Percentiles rank a stretch among this genome's conserved stretches.
Conservation (phyloP, 2,113 vertebrate genomes). For the Nansenia antarctica region DNA sequence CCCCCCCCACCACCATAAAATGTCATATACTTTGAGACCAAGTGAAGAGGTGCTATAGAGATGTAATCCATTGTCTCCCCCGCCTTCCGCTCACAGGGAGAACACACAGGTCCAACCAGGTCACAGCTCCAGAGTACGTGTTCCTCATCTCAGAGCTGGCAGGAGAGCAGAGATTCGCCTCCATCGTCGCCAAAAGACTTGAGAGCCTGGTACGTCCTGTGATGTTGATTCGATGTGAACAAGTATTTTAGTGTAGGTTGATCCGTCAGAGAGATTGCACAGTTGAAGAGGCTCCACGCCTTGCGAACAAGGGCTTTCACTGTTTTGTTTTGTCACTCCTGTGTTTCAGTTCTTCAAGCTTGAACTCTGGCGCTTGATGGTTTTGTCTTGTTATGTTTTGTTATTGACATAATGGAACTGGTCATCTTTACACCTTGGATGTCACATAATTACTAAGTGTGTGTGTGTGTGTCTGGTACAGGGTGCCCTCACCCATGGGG, state of each 20-base stretch:
- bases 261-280: background rate
- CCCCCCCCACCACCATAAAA: background rate
- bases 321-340: no score
- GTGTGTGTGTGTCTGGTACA: slow-evolving; percentile 46
- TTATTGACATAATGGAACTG: no score
- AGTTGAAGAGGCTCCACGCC: no score
- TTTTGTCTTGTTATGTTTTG: no score
- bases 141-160: slow-evolving; percentile 97
- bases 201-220: slow-evolving; percentile 88
- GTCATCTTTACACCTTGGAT: background rate
- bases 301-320: no score
- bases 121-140: slow-evolving; percentile 96
- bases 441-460: no score
- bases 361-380: no score
- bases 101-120: slow-evolving; percentile 97
- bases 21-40: no score
- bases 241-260: background rate
- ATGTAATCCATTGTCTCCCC: background rate
- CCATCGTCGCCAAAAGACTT: slow-evolving; percentile 97
- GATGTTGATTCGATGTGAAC: background rate
- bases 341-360: background rate
- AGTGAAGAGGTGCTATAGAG: no score
- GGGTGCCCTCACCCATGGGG: slow-evolving; percentile 97
- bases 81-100: slow-evolving; percentile 77
- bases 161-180: slow-evolving; percentile 97